phyloP scores from a whole-genome alignment of 1,140 invertebrate genomes.

The Drosophila arizonae region DNA sequence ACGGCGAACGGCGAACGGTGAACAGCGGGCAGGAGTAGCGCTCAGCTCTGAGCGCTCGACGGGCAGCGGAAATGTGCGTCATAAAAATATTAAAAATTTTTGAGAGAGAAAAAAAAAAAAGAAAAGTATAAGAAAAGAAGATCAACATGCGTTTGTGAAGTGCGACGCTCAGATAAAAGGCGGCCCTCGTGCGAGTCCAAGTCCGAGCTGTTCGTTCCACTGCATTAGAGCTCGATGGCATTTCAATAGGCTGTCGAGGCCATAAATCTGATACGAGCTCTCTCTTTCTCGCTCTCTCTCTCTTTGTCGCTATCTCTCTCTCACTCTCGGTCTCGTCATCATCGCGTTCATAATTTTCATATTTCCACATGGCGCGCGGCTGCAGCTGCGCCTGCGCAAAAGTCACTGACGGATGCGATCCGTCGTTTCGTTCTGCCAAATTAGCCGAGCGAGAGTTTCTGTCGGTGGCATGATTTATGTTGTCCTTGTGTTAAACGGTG shows the following conservation, averaged over 20 bases:
- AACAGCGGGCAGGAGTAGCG: slow-evolving; percentile 7
- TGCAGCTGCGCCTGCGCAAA: slow-evolving; percentile 60
- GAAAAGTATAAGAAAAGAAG: slow-evolving; percentile 29
- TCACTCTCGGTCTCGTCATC: slow-evolving; percentile 6
- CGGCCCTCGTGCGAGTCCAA: slow-evolving; percentile 28
- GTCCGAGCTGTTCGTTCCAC: slow-evolving; percentile 55
- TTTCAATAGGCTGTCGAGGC: slow-evolving; percentile 65
- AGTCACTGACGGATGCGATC: slow-evolving; percentile 66
- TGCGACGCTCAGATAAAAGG: slow-evolving; percentile 52
- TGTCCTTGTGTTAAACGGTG: slow-evolving; percentile 43
- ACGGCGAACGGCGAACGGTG: slow-evolving; percentile 4
- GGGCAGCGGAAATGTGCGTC: slow-evolving; percentile 74
- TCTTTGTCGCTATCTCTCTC: not conserved
- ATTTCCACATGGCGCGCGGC: slow-evolving; percentile 42
- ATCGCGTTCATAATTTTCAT: slow-evolving; percentile 72
- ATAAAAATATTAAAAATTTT: slow-evolving; percentile 77
- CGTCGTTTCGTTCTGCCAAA: slow-evolving; percentile 72
- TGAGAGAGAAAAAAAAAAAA: slow-evolving; percentile 11
- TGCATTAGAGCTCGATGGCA: slow-evolving; percentile 64
- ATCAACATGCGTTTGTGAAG: slow-evolving; percentile 44
- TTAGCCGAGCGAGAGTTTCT: slow-evolving; percentile 49
- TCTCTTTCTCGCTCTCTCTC: slow-evolving; percentile 1
- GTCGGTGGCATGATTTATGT: slow-evolving; percentile 62
- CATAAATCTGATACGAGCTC: slow-evolving; percentile 63
- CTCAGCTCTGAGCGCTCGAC: not conserved